These are phyloP conservation scores for Xiphophorus maculatus DNA, from an alignment of 2,113 vertebrate species.

Conservation along the genomic window DNA sequence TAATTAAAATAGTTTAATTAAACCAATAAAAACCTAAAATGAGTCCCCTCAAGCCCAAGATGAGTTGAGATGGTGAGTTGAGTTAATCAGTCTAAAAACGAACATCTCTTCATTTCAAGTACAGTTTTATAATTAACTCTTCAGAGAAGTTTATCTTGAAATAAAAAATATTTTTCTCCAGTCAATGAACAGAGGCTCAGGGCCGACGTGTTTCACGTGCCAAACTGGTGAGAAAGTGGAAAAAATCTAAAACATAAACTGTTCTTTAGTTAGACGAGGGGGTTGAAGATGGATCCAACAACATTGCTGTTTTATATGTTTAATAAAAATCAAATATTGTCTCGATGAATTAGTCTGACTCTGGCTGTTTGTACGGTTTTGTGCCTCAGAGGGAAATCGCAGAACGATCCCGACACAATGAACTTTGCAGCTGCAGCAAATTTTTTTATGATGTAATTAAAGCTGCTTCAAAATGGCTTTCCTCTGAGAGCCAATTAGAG, in stretches of 20 bases:
- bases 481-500: constrained; percentile 57
- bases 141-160: neutral
- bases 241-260: neutral
- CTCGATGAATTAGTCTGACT: neutral
- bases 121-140: neutral
- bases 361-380: neutral
- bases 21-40: neutral
- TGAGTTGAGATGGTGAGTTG: neutral
- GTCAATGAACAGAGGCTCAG: neutral
- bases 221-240: neutral
- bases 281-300: neutral
- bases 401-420: constrained; percentile 1
- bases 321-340: constrained; percentile 21
- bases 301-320: neutral
- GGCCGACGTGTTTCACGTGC: neutral
- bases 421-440: constrained; percentile 53
- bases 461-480: constrained; percentile 38
- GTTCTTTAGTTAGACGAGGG: too few relatives aligned
- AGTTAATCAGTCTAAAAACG: neutral
- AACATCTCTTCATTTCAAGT: neutral
- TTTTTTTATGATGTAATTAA: constrained; percentile 62
- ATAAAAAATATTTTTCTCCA: too few relatives aligned
- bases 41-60: neutral
- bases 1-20: neutral
- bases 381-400: neutral